Evolutionary conservation across 1,140 invertebrate genomes (phyloP).

Genomic region (Subanguina moxae): DNA sequence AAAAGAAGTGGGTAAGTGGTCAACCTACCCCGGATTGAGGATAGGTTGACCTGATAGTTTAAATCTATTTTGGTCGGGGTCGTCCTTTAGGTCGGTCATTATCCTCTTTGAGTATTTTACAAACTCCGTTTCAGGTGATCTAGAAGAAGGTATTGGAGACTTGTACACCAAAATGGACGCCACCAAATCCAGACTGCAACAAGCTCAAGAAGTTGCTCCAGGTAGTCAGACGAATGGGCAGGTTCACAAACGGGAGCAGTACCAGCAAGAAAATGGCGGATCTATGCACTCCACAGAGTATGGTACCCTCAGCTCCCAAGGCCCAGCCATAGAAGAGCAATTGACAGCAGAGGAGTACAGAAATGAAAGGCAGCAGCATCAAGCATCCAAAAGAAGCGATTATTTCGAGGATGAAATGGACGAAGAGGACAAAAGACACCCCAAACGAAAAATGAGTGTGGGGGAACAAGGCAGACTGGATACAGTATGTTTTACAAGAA

Average conservation of each 20-base stretch:
- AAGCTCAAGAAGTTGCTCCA: neutral
- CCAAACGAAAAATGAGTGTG: constrained; percentile 28
- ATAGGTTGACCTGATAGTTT: too few relatives aligned
- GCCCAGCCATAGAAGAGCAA: neutral
- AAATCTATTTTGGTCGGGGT: too few relatives aligned
- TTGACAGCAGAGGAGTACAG: too few relatives aligned
- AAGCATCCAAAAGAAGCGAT: neutral
- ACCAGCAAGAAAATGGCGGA: neutral
- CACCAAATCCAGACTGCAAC: constrained; percentile 14
- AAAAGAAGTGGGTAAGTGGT: too few relatives aligned
- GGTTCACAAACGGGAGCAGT: neutral
- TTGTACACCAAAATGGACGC: constrained; percentile 24
- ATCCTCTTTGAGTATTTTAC: too few relatives aligned
- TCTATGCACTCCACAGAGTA: constrained; percentile 15
- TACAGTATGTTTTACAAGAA: neutral
- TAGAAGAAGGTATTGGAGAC: constrained; percentile 22
- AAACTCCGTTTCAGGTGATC: neutral
- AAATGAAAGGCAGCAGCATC: neutral
- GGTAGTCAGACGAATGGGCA: neutral
- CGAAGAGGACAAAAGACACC: neutral
- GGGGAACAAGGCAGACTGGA: constrained; percentile 33
- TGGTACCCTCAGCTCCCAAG: constrained; percentile 23
- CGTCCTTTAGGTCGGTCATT: too few relatives aligned
- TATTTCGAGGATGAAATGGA: neutral
- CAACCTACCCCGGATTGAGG: too few relatives aligned